These are phyloP conservation scores for Galeruca laticollis DNA, from an alignment of 2,888 invertebrate species.

Conservation along the genomic window DNA sequence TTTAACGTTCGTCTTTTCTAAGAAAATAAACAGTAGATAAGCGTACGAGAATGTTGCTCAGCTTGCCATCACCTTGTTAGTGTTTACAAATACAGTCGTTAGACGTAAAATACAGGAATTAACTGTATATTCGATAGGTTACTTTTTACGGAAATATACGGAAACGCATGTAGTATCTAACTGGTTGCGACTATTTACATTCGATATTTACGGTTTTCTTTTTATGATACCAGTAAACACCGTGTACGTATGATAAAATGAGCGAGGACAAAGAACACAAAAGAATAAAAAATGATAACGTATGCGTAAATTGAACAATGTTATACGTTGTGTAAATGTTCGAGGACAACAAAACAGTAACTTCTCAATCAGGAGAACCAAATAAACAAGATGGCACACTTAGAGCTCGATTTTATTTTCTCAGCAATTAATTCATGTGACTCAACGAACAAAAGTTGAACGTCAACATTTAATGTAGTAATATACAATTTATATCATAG, in stretches of 20 bases:
- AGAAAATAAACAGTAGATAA: constrained; percentile 9
- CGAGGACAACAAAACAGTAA: too few relatives aligned
- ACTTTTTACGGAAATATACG: constrained; percentile 9
- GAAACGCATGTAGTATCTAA: background rate
- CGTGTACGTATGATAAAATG: background rate
- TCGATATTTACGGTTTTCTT: constrained; percentile 8
- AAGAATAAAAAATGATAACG: background rate
- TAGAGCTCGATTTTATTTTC: too few relatives aligned
- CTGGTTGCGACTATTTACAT: constrained; percentile 3
- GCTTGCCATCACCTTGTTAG: constrained; percentile 2
- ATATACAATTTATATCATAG: too few relatives aligned
- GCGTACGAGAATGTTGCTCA: constrained; percentile 9
- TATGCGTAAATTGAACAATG: background rate
- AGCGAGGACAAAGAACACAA: background rate
- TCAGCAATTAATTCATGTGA: too few relatives aligned
- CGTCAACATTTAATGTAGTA: too few relatives aligned
- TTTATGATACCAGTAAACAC: background rate
- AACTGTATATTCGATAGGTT: constrained; percentile 8
- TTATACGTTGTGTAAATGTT: too few relatives aligned
- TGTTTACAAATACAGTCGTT: background rate
- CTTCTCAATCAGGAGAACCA: too few relatives aligned
- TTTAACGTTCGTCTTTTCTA: background rate
- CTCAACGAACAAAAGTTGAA: too few relatives aligned
- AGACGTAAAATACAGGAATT: background rate
- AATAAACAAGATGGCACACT: too few relatives aligned